Evolutionary conservation across 2,113 vertebrate genomes (phyloP).

Genomic region (Empidonax alnorum): DNA sequence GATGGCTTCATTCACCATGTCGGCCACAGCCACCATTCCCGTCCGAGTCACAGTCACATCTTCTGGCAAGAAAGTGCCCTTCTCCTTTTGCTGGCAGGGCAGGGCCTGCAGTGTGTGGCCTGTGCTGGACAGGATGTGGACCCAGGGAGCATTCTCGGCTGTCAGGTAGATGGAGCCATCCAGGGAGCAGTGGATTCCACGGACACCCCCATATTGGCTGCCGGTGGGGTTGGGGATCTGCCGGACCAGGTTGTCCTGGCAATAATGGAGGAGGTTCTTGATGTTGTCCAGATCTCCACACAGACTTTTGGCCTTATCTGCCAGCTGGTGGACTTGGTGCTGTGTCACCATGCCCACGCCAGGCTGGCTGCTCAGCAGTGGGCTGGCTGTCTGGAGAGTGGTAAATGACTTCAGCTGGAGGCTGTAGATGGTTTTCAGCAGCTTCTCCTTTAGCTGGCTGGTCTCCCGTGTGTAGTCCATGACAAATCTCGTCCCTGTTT

Average conservation of each 20-base stretch:
- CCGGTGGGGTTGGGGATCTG: constrained; percentile 12
- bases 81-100: background rate
- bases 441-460: constrained; percentile 64
- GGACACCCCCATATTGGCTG: background rate
- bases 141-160: constrained; percentile 39
- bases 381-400: constrained; percentile 29
- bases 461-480: constrained; percentile 64
- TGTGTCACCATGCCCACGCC: constrained; percentile 67
- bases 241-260: constrained; percentile 39
- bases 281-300: constrained; percentile 59
- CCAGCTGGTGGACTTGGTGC: constrained; percentile 65
- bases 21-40: constrained; percentile 61
- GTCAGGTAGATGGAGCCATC: constrained; percentile 67
- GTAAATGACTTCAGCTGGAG: constrained; percentile 54
- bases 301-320: constrained; percentile 43
- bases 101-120: constrained; percentile 35
- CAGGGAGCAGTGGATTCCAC: constrained; percentile 63
- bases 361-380: background rate
- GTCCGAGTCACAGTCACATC: constrained; percentile 64
- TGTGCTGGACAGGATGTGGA: constrained; percentile 53
- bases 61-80: constrained; percentile 62
- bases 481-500: background rate
- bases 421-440: constrained; percentile 66
- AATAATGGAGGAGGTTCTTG: constrained; percentile 36
- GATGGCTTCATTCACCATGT: constrained; percentile 59